Evolutionary conservation across 1,140 invertebrate species (phyloP), one percentile per base, ranked within the genome.

Genomic region (Riptortus pedestris): DNA sequence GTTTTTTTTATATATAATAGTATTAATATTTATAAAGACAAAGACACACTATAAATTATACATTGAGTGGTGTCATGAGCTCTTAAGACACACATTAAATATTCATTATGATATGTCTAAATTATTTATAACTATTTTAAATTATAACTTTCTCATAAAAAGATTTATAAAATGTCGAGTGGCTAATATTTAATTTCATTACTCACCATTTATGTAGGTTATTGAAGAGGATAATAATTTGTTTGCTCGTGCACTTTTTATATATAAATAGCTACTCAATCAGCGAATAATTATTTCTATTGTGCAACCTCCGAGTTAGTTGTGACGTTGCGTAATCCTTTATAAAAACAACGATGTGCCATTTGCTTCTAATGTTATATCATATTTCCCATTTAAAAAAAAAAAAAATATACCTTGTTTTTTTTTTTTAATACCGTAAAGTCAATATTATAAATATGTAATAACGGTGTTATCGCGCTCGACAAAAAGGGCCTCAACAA

Each of bases 211-310:
- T 26, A 24, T 55, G 24, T 55, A 55, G 48, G 48, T 51, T 51
- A 51, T 24, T n/a, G n/a, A 24, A 20, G 48, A 11, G 51, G 51
- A 55, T 24, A 24, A 22, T 26, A 55, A 24, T 26, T 55, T 55
- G 51, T 55, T 55, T 24, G 26, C 51, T 55, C 18, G 14, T 55
- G 51, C 51, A 55, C 51, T 55, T 55, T 55, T 55, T 24, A 26
- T 55, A 55, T 26, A 55, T 55, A 55, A 55, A 55, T 55, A 55
- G 51, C 20, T 16, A 16, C 14, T 2, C 24, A 18, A 55, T 55
- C 51, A 55, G 51, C 51, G 24, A 55, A 55, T 55, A 55, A 55
- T 55, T 55, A 55, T 55, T 20, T 55, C 51, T 55, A 55, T 55
- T 55, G 51, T 55, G 51, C 51, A 55, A 55, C 51, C 26, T 11